Evolutionary conservation across 2,797 vertebrate genomes (phyloP), one percentile per base, ranked within the genome.

Genomic region (Takifugu rubripes): DNA sequence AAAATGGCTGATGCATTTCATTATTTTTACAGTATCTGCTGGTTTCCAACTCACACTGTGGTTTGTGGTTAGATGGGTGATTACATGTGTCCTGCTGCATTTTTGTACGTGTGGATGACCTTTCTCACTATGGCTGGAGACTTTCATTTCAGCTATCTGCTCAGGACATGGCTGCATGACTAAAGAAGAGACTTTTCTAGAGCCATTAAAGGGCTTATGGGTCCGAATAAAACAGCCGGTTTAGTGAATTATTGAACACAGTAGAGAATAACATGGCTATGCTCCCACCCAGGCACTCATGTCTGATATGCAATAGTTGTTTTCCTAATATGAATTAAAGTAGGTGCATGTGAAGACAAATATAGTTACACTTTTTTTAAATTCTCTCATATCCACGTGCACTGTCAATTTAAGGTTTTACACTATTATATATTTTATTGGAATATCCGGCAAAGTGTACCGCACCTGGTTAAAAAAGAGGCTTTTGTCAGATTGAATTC

Each of bases 101-200:
- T 43, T 42, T 45, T 57, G 21, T 57, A 21, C 25, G 6, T 31
- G 31, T 52, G 29, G 45, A 52, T 61, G 54, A n/a, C 44, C 33
- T 61, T 70, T 70, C 59, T 64, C 36, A 62, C 48, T 71, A 51
- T 67, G 56, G 33, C 48, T 70, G 42, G 50, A 56, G 66, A 61
- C 55, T 58, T 58, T 79, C 36, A 40, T 40, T 40, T 70, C 27
- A 72, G 60, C 53, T 79, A 56, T 58, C 45, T 72, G 77, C 65
- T 42, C 70, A 6, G 74, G 59, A 78, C 72, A 80, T 65, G 57
- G 63, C 66, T 78, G 61, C 70, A 81, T 81, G 68, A 68, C 68
- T 79, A 56, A 64, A 68, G 64, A 80, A 79, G 70, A 79, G 62
- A 55, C 72, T 83, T 76, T 72, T 86, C 64, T 74, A 79, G 74